Base-by-base conservation (phyloP, 2,888 invertebrate species). In the Troilus luridus region DNA sequence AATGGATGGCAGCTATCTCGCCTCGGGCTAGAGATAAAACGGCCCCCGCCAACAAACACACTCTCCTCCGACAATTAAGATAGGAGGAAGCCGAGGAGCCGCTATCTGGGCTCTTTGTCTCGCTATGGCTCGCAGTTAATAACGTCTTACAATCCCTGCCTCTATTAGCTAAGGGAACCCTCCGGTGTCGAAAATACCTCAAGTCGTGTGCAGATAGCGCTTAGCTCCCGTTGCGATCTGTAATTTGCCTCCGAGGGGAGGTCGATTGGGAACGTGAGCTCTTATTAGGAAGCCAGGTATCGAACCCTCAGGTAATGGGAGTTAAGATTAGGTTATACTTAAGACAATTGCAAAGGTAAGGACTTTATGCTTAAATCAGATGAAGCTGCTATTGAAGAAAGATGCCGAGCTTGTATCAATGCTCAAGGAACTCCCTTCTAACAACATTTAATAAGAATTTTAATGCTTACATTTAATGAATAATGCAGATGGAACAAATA, bases 41-140 rank as follows among this genome's bases (percentile, higher is more conserved):
- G 89, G 41, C 19, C 62, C 60, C 89, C 89, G 54, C 56, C 54
- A 64, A 89, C 89, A 64, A 89, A 89, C 89, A 89, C 60, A 89
- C 89, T 41, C 64, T 54, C 89, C 19, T n/a, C 54, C 89, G 91
- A 92, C 92, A 92, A 92, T 92, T 92, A 92, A 92, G 92, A 92
- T 92, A 92, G 91, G 88, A 88, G 81, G 88, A 62, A 88, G 72
- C 41, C 56, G 91, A 59, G 90, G 81, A 88, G 58, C 91, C 56
- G 27, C 91, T 91, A 91, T 91, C 91, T 54, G 72, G 56, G 56
- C 58, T 67, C 90, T 90, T 90, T 90, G 90, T 90, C 90, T 90
- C 77, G 89, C 89, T 27, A 89, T 89, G 89, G 64, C 41, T n/a
- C 64, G n/a, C 58, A 67, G 90, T 90, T 90, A 90, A 90, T 90